Percentiles rank a stretch among this genome's conserved stretches.
These are phyloP conservation scores for Penaeus indicus DNA, from an alignment of 1,140 invertebrate genomes.

Conservation along the genomic window DNA sequence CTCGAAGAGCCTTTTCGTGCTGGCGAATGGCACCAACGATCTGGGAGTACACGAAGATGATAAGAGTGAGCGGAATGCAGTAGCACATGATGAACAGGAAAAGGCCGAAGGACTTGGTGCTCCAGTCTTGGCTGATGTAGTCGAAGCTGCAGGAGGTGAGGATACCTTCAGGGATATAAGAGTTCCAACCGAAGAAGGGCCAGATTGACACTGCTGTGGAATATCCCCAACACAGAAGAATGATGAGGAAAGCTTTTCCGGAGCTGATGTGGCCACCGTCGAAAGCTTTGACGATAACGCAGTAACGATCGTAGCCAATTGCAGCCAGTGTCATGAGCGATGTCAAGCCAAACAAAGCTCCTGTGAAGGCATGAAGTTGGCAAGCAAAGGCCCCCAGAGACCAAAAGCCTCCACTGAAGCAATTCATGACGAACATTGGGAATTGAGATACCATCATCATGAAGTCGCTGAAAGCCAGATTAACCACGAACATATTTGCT, in stretches of 20 bases:
- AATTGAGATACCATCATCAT: conserved; percentile 76
- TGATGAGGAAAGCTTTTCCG: conserved; percentile 58
- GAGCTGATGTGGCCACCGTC: conserved; percentile 65
- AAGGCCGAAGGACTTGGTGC: conserved; percentile 61
- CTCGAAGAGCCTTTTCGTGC: conserved; percentile 71
- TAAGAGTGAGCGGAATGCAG: conserved; percentile 57
- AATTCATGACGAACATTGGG: conserved; percentile 87
- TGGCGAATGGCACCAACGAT: conserved; percentile 71
- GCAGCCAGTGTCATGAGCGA: conserved; percentile 67
- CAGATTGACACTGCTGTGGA: conserved; percentile 60
- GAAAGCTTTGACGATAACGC: conserved; percentile 68
- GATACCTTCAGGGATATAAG: conserved; percentile 66
- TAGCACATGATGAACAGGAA: conserved; percentile 62
- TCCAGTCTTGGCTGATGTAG: conserved; percentile 59
- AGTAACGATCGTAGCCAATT: conserved; percentile 68
- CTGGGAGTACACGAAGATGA: conserved; percentile 70
- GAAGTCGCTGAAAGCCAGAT: conserved; percentile 89
- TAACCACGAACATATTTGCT: conserved; percentile 87
- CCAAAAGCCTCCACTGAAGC: conserved; percentile 71
- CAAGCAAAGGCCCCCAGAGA: conserved; percentile 80
- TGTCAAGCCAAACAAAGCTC: conserved; percentile 71
- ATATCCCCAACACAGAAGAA: conserved; percentile 67
- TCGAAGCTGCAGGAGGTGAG: conserved; percentile 66
- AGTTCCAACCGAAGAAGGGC: conserved; percentile 67
- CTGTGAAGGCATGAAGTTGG: conserved; percentile 81